phyloP scores from a whole-genome alignment of 2,113 vertebrate species.

The Todiramphus chloris region DNA sequence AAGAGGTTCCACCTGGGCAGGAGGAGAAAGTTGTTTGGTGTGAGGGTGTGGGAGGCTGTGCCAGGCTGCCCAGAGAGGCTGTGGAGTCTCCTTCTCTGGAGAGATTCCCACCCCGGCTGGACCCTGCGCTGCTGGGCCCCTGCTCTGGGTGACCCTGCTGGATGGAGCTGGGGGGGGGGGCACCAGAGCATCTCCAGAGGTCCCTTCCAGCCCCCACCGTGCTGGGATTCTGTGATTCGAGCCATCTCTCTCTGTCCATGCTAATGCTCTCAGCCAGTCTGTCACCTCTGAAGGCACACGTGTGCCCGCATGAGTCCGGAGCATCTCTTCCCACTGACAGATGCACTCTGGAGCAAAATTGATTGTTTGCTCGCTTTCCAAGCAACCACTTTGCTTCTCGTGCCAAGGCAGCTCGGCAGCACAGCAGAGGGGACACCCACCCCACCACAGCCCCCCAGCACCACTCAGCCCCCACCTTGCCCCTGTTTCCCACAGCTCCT shows the following conservation, averaged over 20 bases:
- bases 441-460: background rate
- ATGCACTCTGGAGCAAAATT: background rate
- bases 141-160: background rate
- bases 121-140: background rate
- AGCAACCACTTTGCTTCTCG: fast-evolving
- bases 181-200: background rate
- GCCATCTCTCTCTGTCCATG: background rate
- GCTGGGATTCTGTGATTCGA: fast-evolving
- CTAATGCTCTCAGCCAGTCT: fast-evolving
- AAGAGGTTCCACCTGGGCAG: too few relatives aligned
- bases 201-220: background rate
- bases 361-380: background rate
- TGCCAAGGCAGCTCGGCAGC: background rate
- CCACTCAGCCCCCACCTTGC: background rate
- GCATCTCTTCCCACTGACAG: background rate
- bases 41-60: too few relatives aligned
- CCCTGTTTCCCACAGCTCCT: background rate
- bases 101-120: background rate
- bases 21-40: too few relatives aligned
- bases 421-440: fast-evolving
- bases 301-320: fast-evolving
- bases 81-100: background rate
- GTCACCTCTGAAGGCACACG: fast-evolving
- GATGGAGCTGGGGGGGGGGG: background rate
- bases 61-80: background rate